These are phyloP conservation scores for Bos javanicus DNA, from an alignment of 2,113 vertebrate genomes.

Conservation along the genomic window DNA sequence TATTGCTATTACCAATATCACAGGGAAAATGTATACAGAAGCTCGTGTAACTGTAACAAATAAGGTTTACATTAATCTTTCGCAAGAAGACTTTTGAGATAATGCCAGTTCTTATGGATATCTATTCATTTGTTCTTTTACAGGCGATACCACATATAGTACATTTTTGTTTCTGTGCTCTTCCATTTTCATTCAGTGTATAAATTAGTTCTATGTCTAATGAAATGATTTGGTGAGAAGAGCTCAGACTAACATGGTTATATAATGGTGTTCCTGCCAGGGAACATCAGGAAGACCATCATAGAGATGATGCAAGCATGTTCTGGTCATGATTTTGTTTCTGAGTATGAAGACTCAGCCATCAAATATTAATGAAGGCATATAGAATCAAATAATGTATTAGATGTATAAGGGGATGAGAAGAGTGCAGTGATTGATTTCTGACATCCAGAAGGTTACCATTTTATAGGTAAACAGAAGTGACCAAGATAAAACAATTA, in stretches of 20 bases:
- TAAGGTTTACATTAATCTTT: slow-evolving; percentile 47
- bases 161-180: not conserved
- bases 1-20: not conserved
- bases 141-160: accelerated
- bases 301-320: accelerated
- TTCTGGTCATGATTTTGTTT: not conserved
- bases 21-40: not conserved
- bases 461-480: not conserved
- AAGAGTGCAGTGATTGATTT: not conserved
- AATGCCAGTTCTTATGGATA: not conserved
- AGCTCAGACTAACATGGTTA: not conserved
- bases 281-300: not conserved
- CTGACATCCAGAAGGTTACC: not conserved
- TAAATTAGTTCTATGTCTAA: not conserved
- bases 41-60: not conserved
- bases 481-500: not conserved
- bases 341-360: not conserved
- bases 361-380: not conserved
- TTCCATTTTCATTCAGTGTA: not conserved
- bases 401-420: not conserved
- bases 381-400: not conserved
- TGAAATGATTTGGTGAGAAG: not conserved
- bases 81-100: not conserved
- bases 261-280: not conserved
- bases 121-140: not conserved